Base-by-base conservation (phyloP, 2,113 vertebrate species). In the Aptenodytes forsteri region DNA sequence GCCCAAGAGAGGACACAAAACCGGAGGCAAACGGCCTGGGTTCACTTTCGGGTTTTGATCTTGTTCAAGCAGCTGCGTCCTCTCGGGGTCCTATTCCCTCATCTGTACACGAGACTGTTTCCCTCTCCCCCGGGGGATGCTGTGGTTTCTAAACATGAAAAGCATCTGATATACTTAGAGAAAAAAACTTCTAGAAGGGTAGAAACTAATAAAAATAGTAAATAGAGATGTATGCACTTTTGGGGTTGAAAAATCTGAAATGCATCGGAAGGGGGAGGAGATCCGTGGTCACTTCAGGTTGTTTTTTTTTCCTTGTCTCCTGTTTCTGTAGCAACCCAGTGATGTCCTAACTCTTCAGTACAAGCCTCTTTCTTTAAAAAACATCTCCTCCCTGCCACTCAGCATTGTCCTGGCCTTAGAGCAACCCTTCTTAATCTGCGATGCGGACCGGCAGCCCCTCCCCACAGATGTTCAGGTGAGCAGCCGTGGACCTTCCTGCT, bases 381-480 rank as follows among this genome's bases (percentile, higher is more conserved):
- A 99, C 32, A 38, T 98, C 42, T 99, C 99, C 2, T 96, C 91
- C 30, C 94, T 99, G 86, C 94, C 98, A 0, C 85, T 99, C 30
- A 98, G 87, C 4, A 3, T 99, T 65, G 38, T 98, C 54, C 96
- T 99, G 14, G 81, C 88, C 21, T 64, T 98, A 20, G 69, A 32
- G 6, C 86, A 96, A 34, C 99, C 99, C 1, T 99, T 99, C 94
- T 93, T 79, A 7, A 62, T 99, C 56, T 99, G 99, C 22, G 72
- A 97, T 5, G 72, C 3, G 1, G 59, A 95, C 15, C 86, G 19
- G 3, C 97, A 91, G 38, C 84, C 26, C 11, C 66, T 98, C 44
- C 30, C 83, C 5, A 9, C 56, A 17, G 62, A 42, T 7, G 32
- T 32, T 15, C 30, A 97, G 98, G 98, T 98, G 96, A 94, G 75